Base-by-base conservation (phyloP, 30 jellyfish, hydroid and myxozoan species). In the Morbakka virulenta region DNA sequence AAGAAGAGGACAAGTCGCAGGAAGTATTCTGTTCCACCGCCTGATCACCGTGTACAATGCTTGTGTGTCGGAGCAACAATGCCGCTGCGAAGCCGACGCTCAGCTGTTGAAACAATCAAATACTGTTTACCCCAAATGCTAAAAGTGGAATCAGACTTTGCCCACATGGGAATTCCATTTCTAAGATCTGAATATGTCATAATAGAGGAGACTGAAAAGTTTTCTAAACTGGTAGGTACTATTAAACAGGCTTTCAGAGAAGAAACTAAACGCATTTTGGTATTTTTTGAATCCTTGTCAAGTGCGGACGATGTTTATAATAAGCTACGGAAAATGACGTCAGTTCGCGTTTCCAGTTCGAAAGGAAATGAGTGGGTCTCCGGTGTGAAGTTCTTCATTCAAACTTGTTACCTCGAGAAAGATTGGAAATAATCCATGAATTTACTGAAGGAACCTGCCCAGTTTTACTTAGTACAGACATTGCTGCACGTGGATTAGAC, bases 31-130 rank as follows among this genome's bases (percentile, higher is more conserved):
- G 50, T 63, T 35, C 29, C 41, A 3, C 47, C 30, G 22, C 53
- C 80, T 20, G 67, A 67, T 17, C 66, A 53, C 21, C 48, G n/a
- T 14, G 86, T 91, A 2, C 97, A 89, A 83, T 89, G 83, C 36
- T 64, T 89, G 24, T 89, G 83, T 41, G 94, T 78, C 36, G 97
- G 95, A 0, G 97, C 97, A 41, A 89, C 97, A 28, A 83, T 89
- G 80, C 97, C 97, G 1, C 70, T 51, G 36, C 82, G 86, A 12
- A 82, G 85, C 17, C 74, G 81, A 1, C 77, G 78, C 76, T 80
- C 88, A 31, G 86, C 94, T 0, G 9, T 89, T 76, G 72, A 93
- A 2, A 72, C 74, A 1, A 69, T 89, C 13, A 77, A 79, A 26
- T 53, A 50, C 1, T 78, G 89, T 63, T 83, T 89, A 2, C 95